Conservation (phyloP, 1,140 invertebrate genomes). For the Sitophilus oryzae region DNA sequence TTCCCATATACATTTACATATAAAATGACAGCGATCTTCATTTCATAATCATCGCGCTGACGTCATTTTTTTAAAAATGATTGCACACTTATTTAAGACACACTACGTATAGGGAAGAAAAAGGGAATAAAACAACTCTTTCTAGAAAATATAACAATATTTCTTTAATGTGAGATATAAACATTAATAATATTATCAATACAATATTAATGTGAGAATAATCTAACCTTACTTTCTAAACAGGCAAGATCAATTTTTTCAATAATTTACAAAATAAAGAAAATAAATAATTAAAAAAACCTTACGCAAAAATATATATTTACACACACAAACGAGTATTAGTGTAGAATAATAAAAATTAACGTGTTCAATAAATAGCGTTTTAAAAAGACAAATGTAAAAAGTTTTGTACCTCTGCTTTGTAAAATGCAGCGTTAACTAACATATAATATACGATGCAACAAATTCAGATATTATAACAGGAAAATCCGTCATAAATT, state of each 20-base stretch:
- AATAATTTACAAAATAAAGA: slow-evolving; percentile 12
- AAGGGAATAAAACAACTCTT: not conserved
- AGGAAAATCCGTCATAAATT: too few relatives aligned
- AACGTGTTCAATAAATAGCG: slow-evolving; percentile 13
- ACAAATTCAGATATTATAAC: slow-evolving; percentile 5
- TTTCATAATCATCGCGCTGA: too few relatives aligned
- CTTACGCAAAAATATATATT: slow-evolving; percentile 17
- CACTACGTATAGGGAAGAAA: not conserved
- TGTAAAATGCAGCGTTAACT: slow-evolving; percentile 6
- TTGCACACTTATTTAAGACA: too few relatives aligned
- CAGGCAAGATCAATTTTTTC: slow-evolving; percentile 34
- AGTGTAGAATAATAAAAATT: slow-evolving; percentile 10
- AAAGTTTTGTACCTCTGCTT: slow-evolving; percentile 13
- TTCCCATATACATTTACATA: too few relatives aligned
- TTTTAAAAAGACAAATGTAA: slow-evolving; percentile 15
- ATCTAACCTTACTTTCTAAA: slow-evolving; percentile 28
- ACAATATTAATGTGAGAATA: slow-evolving; percentile 24
- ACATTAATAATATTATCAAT: slow-evolving; percentile 25
- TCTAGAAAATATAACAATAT: slow-evolving; percentile 27
- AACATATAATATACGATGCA: slow-evolving; percentile 6
- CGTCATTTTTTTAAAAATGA: too few relatives aligned
- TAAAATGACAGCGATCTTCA: too few relatives aligned
- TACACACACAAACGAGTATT: too few relatives aligned
- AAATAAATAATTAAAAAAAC: slow-evolving; percentile 23
- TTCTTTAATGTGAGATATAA: slow-evolving; percentile 34